Base-by-base conservation (phyloP, 2,888 invertebrate species). In the Micropterix aruncella region DNA sequence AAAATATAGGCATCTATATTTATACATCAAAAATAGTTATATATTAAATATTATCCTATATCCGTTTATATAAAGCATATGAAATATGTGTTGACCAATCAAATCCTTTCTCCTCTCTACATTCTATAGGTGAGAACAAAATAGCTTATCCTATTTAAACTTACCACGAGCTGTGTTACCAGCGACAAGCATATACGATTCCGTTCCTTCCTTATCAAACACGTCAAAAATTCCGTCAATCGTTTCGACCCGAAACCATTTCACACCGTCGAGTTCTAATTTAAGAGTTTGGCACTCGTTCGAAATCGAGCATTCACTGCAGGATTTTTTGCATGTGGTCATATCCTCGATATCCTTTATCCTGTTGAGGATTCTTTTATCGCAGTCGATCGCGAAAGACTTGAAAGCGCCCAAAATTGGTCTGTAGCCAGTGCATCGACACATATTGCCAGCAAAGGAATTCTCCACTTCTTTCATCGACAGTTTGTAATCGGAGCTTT, bases 361-460 rank as follows among this genome's bases (percentile, higher is more conserved):
- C 44, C 59, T 58, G 14, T 66, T 57, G 1, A 56, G 56, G 37
- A 70, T 54, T 42, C 60, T 52, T 38, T 65, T 60, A 3, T 65
- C 60, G 15, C 70, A 69, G 53, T 75, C 76, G 2, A 53, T 57
- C 3, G 77, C 75, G 50, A 78, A 73, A 2, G 77, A 72, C 54
- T 80, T 80, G 62, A 81, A 78, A 15, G 79, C 72, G 55, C 81
- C 80, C 44, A 81, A 56, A 46, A 82, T 81, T 4, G 80, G 73
- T 1, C 80, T 62, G 53, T 80, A 81, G 1, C 80, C 80, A 1
- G 81, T 81, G 53, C 81, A 81, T 19, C 81, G 70, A 48, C 81
- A 81, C 37, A 81, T 74, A 51, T 80, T 79, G 39, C 79, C 74
- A 18, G 79, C 80, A 51, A 80, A 78, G 0, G 75, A 68, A 52